phyloP scores from a whole-genome alignment of 1,140 invertebrate genomes.

The Amyelois transitella region DNA sequence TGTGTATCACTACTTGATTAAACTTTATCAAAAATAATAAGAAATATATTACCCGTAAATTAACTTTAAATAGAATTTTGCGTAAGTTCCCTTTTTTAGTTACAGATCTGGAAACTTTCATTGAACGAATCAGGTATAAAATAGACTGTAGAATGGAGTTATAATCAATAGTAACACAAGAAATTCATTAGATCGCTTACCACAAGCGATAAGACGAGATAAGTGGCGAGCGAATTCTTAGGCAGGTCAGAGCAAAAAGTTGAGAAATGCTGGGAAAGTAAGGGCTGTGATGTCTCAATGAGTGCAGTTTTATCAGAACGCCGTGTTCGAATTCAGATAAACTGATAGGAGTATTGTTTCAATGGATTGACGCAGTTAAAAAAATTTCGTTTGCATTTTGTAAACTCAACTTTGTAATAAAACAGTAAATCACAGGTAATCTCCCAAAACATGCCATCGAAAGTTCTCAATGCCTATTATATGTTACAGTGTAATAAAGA shows the following conservation, averaged over 20 bases:
- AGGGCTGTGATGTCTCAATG: not conserved
- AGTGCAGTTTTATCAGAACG: not conserved
- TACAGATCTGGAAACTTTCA: not conserved
- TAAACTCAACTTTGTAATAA: not conserved
- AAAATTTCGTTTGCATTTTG: not conserved
- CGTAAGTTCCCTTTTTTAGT: not conserved
- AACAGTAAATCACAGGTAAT: conserved; percentile 15
- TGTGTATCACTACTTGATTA: too few species aligned
- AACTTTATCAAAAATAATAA: too few species aligned
- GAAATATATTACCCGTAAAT: too few species aligned
- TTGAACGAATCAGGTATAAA: not conserved
- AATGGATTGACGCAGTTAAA: not conserved
- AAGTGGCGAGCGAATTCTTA: not conserved
- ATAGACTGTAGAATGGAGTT: not conserved
- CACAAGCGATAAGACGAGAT: conserved; percentile 14
- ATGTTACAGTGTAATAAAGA: conserved; percentile 45
- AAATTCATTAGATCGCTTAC: conserved; percentile 19
- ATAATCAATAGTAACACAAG: conserved; percentile 10
- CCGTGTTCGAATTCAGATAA: not conserved
- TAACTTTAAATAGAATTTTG: too few species aligned
- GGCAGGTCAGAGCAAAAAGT: not conserved
- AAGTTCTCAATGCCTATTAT: conserved; percentile 19
- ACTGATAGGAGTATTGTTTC: not conserved
- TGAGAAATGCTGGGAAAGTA: not conserved
- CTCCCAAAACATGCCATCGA: not conserved